phyloP scores from a whole-genome alignment of 2,888 invertebrate genomes.

The Apodemia duryi region DNA sequence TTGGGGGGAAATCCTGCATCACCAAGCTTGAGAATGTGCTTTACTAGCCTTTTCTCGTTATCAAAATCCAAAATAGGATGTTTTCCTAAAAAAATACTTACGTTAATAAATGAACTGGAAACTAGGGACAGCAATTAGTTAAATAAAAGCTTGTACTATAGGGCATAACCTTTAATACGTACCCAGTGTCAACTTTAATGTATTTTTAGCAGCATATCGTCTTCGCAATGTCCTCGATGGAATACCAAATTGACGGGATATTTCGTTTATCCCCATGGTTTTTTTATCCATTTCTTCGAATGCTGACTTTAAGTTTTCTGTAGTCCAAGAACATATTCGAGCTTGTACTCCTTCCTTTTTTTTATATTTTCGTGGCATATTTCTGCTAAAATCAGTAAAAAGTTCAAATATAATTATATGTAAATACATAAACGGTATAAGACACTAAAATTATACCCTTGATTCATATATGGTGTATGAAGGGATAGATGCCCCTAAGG shows the following conservation, averaged over 20 bases:
- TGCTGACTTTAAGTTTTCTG: slow-evolving; percentile 32
- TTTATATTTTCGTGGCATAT: slow-evolving; percentile 33
- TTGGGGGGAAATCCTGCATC: no score
- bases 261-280: slow-evolving; percentile 33
- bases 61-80: slow-evolving; percentile 26
- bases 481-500: no score
- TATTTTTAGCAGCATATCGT: slow-evolving; percentile 33
- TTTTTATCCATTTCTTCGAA: slow-evolving; percentile 35
- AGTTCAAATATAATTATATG: neutral
- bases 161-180: neutral
- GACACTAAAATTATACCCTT: slow-evolving; percentile 14
- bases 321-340: slow-evolving; percentile 33
- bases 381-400: slow-evolving; percentile 18
- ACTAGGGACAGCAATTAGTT: neutral
- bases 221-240: slow-evolving; percentile 34
- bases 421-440: neutral
- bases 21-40: no score
- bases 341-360: slow-evolving; percentile 30
- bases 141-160: neutral
- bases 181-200: slow-evolving; percentile 26
- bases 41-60: no score
- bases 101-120: neutral
- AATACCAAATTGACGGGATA: slow-evolving; percentile 36
- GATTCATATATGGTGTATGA: no score
- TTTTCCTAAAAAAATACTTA: slow-evolving; percentile 27